A percentile compares a stretch with the other conserved stretches of the same genome.
These are phyloP conservation scores for Manis javanica DNA, from an alignment of 2,797 vertebrate species.

Conservation along the genomic window DNA sequence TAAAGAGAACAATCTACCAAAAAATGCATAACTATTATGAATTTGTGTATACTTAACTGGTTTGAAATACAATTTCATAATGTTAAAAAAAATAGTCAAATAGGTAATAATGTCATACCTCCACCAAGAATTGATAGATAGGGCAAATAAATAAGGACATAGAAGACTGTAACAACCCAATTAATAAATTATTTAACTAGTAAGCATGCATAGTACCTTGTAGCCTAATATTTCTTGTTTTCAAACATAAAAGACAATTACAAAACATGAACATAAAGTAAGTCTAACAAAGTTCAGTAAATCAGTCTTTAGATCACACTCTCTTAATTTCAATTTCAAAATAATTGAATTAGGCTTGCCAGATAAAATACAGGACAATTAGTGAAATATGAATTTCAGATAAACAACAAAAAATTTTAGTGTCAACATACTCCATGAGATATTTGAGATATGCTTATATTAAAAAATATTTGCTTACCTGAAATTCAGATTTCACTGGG, in stretches of 20 bases:
- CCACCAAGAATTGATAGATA: not conserved
- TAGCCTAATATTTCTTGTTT: not conserved
- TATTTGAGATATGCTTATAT: constrained; percentile 3
- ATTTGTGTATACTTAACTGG: not conserved
- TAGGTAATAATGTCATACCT: not conserved
- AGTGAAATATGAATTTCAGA: not conserved
- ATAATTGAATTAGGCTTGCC: not conserved
- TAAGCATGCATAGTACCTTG: not conserved
- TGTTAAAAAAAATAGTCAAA: not conserved
- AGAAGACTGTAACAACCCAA: not conserved
- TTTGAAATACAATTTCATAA: not conserved
- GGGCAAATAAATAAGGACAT: not conserved
- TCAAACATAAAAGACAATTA: not conserved
- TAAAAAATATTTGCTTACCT: not conserved
- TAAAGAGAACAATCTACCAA: not conserved
- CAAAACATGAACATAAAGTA: not conserved
- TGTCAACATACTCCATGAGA: not conserved
- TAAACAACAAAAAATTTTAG: not conserved
- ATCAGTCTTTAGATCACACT: not conserved
- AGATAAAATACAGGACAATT: not conserved
- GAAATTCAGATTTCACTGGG: constrained; percentile 6
- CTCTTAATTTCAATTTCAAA: constrained; percentile 4
- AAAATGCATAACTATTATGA: not conserved
- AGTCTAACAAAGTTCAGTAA: not conserved
- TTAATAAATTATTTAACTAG: not conserved